Percentiles rank a stretch among this genome's conserved stretches.
Conservation (phyloP, 2,888 invertebrate species). For the Tetragonula carbonaria region DNA sequence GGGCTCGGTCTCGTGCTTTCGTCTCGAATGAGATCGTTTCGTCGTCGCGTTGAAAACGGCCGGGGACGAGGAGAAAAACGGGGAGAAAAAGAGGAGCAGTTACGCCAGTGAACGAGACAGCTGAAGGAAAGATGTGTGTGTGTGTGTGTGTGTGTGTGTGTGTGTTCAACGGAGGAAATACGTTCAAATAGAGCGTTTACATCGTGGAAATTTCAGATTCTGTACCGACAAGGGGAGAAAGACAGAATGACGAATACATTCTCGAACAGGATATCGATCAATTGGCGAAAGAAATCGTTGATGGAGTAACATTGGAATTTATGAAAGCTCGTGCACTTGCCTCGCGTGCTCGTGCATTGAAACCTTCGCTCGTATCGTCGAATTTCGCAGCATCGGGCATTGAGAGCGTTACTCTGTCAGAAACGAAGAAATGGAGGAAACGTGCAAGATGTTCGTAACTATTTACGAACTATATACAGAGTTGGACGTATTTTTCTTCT, state of each 20-base stretch:
- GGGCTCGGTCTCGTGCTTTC: conserved; percentile 46
- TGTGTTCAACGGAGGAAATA: conserved; percentile 28
- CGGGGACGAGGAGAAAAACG: conserved; percentile 32
- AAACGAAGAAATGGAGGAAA: too few relatives aligned
- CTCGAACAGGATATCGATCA: conserved; percentile 57
- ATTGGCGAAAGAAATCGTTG: conserved; percentile 25
- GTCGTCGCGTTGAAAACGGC: conserved; percentile 52
- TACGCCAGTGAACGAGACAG: conserved; percentile 23
- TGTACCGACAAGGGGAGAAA: conserved; percentile 30
- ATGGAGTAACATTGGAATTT: conserved; percentile 26
- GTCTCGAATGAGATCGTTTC: conserved; percentile 51
- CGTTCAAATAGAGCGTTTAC: conserved; percentile 57
- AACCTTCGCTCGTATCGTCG: too few relatives aligned
- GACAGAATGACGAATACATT: conserved; percentile 51
- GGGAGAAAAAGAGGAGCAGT: conserved; percentile 7
- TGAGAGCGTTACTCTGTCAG: too few relatives aligned
- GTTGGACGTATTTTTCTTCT: too few relatives aligned
- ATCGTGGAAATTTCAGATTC: conserved; percentile 63
- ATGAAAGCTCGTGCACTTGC: conserved; percentile 12
- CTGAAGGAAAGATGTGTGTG: not conserved
- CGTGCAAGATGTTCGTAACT: too few relatives aligned
- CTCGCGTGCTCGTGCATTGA: not conserved
- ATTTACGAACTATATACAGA: too few relatives aligned
- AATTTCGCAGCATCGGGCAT: too few relatives aligned
- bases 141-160: too few relatives aligned